These are phyloP conservation scores for Deladenus siricidicola DNA, from an alignment of 2,888 invertebrate genomes.

Conservation along the genomic window DNA sequence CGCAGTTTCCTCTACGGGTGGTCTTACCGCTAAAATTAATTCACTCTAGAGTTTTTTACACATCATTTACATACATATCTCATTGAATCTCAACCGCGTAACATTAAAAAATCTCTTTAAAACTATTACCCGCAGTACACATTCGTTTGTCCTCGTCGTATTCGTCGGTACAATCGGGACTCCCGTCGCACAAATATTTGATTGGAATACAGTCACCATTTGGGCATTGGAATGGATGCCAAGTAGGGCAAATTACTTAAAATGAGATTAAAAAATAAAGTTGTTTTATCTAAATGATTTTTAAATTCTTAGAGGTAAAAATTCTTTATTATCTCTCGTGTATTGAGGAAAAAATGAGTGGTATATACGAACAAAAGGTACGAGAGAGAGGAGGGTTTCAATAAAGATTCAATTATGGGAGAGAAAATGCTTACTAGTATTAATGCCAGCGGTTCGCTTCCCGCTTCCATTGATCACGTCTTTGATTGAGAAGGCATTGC, in stretches of 20 bases:
- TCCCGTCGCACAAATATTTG: constrained; percentile 87
- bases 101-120: neutral
- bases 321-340: too few species aligned
- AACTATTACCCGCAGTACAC: constrained; percentile 76
- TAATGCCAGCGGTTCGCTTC: too few species aligned
- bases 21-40: constrained; percentile 72
- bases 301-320: too few species aligned
- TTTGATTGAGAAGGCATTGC: constrained; percentile 4
- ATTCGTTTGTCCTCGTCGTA: constrained; percentile 89
- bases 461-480: neutral
- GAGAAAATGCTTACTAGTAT: too few species aligned
- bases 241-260: constrained; percentile 68
- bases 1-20: constrained; percentile 90
- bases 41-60: neutral
- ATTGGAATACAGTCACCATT: constrained; percentile 84
- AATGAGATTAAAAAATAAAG: neutral
- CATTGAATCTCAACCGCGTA: neutral
- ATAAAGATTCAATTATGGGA: too few species aligned
- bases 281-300: neutral
- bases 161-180: constrained; percentile 80
- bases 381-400: too few species aligned
- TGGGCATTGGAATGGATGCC: constrained; percentile 92
- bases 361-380: too few species aligned
- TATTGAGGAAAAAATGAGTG: too few species aligned
- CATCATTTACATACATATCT: constrained; percentile 2